phyloP scores from a whole-genome alignment of 2,797 vertebrate genomes.

The Gymnoscopelus microlampas region DNA sequence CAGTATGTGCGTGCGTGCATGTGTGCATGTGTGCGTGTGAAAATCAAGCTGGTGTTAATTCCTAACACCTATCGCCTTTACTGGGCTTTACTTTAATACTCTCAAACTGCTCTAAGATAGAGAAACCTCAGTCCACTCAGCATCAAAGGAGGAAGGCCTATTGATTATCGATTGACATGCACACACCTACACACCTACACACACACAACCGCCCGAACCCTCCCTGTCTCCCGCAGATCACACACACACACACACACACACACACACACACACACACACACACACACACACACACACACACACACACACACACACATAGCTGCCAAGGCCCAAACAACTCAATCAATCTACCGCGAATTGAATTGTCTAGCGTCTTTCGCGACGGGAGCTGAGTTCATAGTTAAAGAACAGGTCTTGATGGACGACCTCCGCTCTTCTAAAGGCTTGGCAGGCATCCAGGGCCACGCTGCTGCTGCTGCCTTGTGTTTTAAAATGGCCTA shows the following conservation, averaged over 20 bases:
- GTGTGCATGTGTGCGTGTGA: constrained; percentile 2
- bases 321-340: constrained; percentile 59
- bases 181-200: constrained; percentile 16
- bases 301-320: constrained; percentile 31
- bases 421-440: constrained; percentile 44
- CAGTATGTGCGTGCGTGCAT: constrained; percentile 1
- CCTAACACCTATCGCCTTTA: constrained; percentile 51
- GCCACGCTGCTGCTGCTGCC: constrained; percentile 18
- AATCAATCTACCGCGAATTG: constrained; percentile 69
- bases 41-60: constrained; percentile 20
- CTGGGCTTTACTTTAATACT: constrained; percentile 65
- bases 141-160: constrained; percentile 47
- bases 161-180: constrained; percentile 69
- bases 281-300: constrained; percentile 27
- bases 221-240: neutral
- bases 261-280: neutral
- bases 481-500: constrained; percentile 34
- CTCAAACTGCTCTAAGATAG: constrained; percentile 53
- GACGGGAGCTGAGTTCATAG: constrained; percentile 62
- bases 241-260: constrained; percentile 24
- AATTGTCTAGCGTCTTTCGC: constrained; percentile 57
- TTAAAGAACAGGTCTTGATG: constrained; percentile 64
- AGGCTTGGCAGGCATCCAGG: constrained; percentile 52
- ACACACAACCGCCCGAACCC: neutral
- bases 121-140: constrained; percentile 48